Base-by-base conservation (phyloP, 2,888 invertebrate species). In the Drosophila planitibia region DNA sequence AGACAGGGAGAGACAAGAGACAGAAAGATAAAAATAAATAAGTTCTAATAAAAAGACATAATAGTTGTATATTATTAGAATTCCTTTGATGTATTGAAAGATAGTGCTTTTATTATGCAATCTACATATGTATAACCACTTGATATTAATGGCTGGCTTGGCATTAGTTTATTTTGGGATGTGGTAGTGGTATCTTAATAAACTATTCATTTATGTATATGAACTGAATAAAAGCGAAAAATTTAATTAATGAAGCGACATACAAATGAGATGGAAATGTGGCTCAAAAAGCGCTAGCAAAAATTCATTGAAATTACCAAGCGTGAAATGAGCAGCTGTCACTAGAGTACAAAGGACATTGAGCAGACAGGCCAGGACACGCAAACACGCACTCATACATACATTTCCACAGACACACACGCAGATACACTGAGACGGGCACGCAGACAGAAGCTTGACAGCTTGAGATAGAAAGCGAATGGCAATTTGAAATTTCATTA, bases 321-420 rank as follows among this genome's bases (percentile, higher is more conserved):
- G 88, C 87, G 90, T 87, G 87, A 87, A 87, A 87, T 87, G 91
- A 87, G 88, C 91, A 91, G 85, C 89, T 87, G 87, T 91, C 87
- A 91, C 85, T 77, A 72, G 68, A 79, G 77, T 81, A 89, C 90
- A 90, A 63, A 81, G 74, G 83, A 84, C 79, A 71, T 59, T 63
- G 66, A 81, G 79, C 69, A 79, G 85, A 74, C 79, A 79, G 66
- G 54, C 76, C 64, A 69, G 51, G 70, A 51, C 61, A 68, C 53
- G 59, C 78, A 58, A 37, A 52, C 39, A 64, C 55, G 37, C 68
- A 49, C 39, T 49, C 41, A 66, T 57, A 49, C 55, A 53, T 30
- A 66, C 33, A 64, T 22, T n/a, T 35, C 49, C 4, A 61, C 55
- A 33, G 10, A 58, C 52, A 59, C 52, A 60, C 51, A 51, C 22